Conservation (phyloP, 1,140 invertebrate genomes). For the Triops longicaudatus region DNA sequence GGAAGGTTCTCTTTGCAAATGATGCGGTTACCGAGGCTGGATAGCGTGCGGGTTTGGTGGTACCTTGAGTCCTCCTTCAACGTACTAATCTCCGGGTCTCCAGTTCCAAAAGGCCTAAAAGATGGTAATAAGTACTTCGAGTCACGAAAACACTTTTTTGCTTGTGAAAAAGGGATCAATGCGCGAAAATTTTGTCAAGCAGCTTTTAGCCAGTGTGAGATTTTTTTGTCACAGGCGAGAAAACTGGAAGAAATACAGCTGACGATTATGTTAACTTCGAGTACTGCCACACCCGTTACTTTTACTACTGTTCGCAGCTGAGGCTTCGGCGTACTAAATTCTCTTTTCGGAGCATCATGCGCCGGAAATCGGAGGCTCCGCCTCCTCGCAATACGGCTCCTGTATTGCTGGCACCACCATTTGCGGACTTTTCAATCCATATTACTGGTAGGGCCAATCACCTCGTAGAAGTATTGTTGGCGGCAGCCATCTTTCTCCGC, state of each 20-base stretch:
- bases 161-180: neutral
- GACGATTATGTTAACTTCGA: neutral
- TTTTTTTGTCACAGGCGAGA: neutral
- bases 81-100: too few species aligned
- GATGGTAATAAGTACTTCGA: too few species aligned
- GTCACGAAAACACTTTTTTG: too few species aligned
- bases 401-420: neutral
- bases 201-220: neutral
- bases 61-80: too few species aligned
- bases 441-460: neutral
- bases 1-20: too few species aligned
- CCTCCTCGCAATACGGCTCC: neutral
- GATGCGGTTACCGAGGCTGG: too few species aligned
- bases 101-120: too few species aligned
- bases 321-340: conserved; percentile 8
- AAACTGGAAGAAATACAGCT: neutral
- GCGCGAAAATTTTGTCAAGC: neutral
- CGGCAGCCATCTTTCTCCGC: conserved; percentile 5
- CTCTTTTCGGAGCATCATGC: neutral
- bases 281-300: conserved; percentile 10
- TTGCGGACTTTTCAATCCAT: conserved; percentile 12
- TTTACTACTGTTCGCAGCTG: neutral
- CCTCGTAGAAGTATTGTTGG: neutral
- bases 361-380: neutral
- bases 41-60: too few species aligned